These are phyloP conservation scores for Conger conger DNA, from an alignment of 2,113 vertebrate species.

Conservation along the genomic window DNA sequence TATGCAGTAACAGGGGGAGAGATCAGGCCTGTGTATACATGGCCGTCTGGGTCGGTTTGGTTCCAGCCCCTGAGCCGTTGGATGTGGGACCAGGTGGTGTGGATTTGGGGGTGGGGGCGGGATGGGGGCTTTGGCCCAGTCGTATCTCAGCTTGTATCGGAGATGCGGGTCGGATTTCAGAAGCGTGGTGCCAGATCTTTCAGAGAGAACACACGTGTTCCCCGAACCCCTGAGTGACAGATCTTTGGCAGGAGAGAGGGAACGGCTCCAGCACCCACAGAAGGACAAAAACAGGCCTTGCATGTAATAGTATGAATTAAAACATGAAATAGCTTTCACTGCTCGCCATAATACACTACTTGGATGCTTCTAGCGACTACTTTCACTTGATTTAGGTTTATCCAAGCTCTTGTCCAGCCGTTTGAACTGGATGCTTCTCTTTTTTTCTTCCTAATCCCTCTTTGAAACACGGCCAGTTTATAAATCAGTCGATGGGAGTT, in stretches of 20 bases:
- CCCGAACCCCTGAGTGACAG: neutral
- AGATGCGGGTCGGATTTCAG: slow-evolving; percentile 10
- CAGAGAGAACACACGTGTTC: neutral
- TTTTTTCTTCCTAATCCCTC: neutral
- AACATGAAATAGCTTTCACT: slow-evolving; percentile 16
- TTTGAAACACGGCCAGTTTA: neutral
- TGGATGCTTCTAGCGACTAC: neutral
- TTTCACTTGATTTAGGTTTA: neutral
- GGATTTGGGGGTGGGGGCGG: neutral
- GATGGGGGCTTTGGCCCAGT: neutral
- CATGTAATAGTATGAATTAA: slow-evolving; percentile 7
- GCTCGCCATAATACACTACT: neutral
- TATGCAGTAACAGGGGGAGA: neutral
- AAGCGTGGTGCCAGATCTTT: neutral
- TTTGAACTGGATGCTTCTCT: neutral
- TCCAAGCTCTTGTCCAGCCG: neutral
- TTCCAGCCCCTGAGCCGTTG: neutral
- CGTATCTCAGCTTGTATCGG: neutral
- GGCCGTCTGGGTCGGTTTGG: neutral
- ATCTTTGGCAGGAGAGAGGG: slow-evolving; percentile 2
- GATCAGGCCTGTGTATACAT: neutral
- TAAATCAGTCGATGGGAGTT: slow-evolving; percentile 8
- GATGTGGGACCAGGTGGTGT: neutral
- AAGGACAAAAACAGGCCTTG: neutral
- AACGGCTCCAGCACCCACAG: neutral